Evolutionary conservation across 2,797 vertebrate genomes (phyloP), one percentile per base, ranked within the genome.

Genomic region (Hoplostethus mediterraneus): DNA sequence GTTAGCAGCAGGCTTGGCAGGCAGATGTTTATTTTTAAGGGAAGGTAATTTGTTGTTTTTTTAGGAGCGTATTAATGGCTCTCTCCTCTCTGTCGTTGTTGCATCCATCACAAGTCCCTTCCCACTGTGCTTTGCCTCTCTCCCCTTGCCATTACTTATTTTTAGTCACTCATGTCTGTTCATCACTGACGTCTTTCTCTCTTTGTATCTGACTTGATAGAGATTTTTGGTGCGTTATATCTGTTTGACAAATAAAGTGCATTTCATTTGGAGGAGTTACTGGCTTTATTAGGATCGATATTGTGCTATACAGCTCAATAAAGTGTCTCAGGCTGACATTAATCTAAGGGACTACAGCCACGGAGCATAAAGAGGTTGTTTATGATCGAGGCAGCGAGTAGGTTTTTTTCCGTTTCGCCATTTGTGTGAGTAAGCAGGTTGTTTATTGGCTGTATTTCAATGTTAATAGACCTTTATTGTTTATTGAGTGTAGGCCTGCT

Each of bases 401-500:
- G 47, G 17, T 52, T 30, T 79, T 55, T 54, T 64, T 68, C 57
- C 71, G 71, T 71, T 77, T n/a, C n/a, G 31, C 55, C 67, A 53
- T 89, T 79, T 59, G 64, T 83, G 47, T 80, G 64, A 80, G 60
- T 73, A 80, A 87, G 77, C 82, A 67, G 67, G 66, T 78, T 85
- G 73, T 85, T 85, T 89, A 87, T 90, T 77, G 85, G 77, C 82
- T 89, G 67, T 87, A 86, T 91, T 87, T 90, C 85, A 88, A 59
- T 85, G 83, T 89, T 89, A 90, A 93, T 87, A 89, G 84, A 87
- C 82, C 82, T 84, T 92, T 89, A 91, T 90, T 91, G 86, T 92
- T 93, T 89, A 91, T 90, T 87, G 86, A 90, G 85, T 88, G 80
- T 84, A 67, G 73, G 89, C 73, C 80, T 81, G 76, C 73, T 86